Base-by-base conservation (phyloP, 1,140 invertebrate species). In the Bombus fervidus region DNA sequence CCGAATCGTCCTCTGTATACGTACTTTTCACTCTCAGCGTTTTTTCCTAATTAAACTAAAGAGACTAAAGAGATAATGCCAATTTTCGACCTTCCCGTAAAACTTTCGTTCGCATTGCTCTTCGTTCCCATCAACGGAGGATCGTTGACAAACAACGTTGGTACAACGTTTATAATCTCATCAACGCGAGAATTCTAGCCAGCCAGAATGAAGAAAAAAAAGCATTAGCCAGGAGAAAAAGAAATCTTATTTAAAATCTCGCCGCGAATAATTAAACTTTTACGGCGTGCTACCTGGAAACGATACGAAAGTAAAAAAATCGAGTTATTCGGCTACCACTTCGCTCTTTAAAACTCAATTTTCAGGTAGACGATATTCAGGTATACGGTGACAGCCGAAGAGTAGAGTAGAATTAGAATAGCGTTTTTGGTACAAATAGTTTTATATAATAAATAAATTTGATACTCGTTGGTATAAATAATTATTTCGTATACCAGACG, bases 211-310 rank as follows among this genome's bases (percentile, higher is more conserved):
- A 47, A n/a, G n/a, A 57, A 59, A 53, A 68, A 47, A 57, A 69
- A 53, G 34, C 6, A 41, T 3, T 39, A 18, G 25, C 6, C 37
- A 15, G 28, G 53, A 37, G 28, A 13, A 10, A 78, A 76, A 73
- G 86, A 86, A 74, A 86, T 89, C 53, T 83, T 86, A 83, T 89
- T 89, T 69, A 34, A 68, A 37, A 18, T 37, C 47, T 34, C 34
- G n/a, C n/a, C 57, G 39, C 18, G 76, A 80, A 84, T 83, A 89
- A 89, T 89, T 89, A 89, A 89, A 78, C 31, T 86, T 89, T 89
- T 72, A 80, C 59, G 71, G 22, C n/a, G 31, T 13, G 39, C 25
- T 57, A 31, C 37, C 73, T 41, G 81, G 64, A 43, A 69, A 57
- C 57, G 25, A 57, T 25, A 59, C 25, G 57, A 86, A 86, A 77